phyloP scores from a whole-genome alignment of 1,140 invertebrate genomes.

The Tyrophagus putrescentiae region DNA sequence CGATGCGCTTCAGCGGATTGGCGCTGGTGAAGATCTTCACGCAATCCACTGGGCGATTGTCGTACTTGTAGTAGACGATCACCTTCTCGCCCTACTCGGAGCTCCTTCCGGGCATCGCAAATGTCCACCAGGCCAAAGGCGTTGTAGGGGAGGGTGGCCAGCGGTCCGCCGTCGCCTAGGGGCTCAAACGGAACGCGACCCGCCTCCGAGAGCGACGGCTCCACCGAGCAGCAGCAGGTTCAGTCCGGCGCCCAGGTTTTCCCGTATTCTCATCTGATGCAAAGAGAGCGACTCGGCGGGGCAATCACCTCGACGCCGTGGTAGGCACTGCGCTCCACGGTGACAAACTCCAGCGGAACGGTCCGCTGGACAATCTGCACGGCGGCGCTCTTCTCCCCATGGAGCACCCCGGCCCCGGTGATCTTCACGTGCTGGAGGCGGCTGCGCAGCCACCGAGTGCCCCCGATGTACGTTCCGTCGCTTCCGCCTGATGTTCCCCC shows the following conservation, averaged over 20 bases:
- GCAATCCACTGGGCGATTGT: slow-evolving; percentile 86
- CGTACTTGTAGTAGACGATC: slow-evolving; percentile 90
- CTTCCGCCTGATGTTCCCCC: no score
- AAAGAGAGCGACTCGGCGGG: slow-evolving; percentile 55
- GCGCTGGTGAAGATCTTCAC: slow-evolving; percentile 88
- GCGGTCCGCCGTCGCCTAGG: slow-evolving; percentile 46
- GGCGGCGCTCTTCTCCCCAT: slow-evolving; percentile 84
- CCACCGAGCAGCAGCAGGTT: slow-evolving; percentile 76
- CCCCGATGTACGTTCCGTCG: no score
- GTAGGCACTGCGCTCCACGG: slow-evolving; percentile 64
- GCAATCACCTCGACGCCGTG: slow-evolving; percentile 84
- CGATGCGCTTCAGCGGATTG: slow-evolving; percentile 65
- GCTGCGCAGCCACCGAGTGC: no score
- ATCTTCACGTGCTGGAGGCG: slow-evolving; percentile 65
- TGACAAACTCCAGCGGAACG: slow-evolving; percentile 44
- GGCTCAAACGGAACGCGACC: slow-evolving; percentile 60
- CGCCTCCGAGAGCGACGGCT: slow-evolving; percentile 63
- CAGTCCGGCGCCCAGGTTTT: slow-evolving; percentile 74
- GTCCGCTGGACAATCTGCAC: slow-evolving; percentile 55
- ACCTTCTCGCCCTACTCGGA: slow-evolving; percentile 76
- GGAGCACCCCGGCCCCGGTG: slow-evolving; percentile 83
- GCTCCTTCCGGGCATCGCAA: slow-evolving; percentile 81
- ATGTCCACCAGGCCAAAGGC: slow-evolving; percentile 91
- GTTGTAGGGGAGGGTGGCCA: slow-evolving; percentile 65
- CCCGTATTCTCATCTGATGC: slow-evolving; percentile 45